These are phyloP conservation scores for Microctonus aethiopoides DNA, from an alignment of 2,888 invertebrate species.

Conservation along the genomic window DNA sequence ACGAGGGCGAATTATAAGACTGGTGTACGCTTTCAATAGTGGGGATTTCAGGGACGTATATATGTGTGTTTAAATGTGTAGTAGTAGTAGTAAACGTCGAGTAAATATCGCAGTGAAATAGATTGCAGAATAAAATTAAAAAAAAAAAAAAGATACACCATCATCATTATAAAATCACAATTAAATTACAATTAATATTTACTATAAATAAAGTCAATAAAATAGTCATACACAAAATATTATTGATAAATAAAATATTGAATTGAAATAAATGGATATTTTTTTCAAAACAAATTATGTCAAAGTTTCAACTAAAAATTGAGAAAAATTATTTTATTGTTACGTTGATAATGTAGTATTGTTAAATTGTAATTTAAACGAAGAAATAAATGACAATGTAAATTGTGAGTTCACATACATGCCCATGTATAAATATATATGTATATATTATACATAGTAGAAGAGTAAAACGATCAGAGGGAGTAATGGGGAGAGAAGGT, in stretches of 20 bases:
- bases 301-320: too few species aligned
- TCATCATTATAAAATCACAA: too few species aligned
- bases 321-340: too few species aligned
- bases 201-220: too few species aligned
- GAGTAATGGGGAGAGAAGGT: constrained; percentile 35
- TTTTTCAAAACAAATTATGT: too few species aligned
- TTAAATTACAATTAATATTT: too few species aligned
- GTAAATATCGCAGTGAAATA: constrained; percentile 29
- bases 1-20: constrained; percentile 33
- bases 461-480: constrained; percentile 31
- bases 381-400: neutral
- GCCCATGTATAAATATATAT: neutral
- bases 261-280: too few species aligned
- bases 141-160: constrained; percentile 16
- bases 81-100: constrained; percentile 36
- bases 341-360: constrained; percentile 6
- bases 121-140: neutral
- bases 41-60: constrained; percentile 54
- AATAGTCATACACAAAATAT: too few species aligned
- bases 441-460: constrained; percentile 26
- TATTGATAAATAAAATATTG: too few species aligned
- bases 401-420: neutral
- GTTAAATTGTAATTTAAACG: neutral
- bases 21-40: constrained; percentile 32
- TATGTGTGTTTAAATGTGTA: constrained; percentile 41